These are phyloP conservation scores for Crossocerus cetratus DNA, from an alignment of 2,888 invertebrate species.

Conservation along the genomic window DNA sequence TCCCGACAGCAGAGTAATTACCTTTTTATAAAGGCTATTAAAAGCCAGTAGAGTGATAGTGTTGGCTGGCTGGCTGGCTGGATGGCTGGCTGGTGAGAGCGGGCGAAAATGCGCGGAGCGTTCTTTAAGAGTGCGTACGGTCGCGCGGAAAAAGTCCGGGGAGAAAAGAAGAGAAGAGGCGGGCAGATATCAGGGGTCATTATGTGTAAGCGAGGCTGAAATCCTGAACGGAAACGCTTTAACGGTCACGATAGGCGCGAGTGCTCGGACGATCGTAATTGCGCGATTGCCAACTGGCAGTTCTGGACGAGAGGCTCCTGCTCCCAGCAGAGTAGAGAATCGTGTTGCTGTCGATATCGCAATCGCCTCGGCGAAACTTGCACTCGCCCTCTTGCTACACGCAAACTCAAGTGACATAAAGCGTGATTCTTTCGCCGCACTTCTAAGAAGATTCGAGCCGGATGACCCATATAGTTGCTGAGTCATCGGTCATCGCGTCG, in stretches of 20 bases:
- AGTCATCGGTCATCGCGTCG: conserved; percentile 25
- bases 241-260: conserved; percentile 37
- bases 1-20: neutral
- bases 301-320: conserved; percentile 11
- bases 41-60: neutral
- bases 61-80: too few species aligned
- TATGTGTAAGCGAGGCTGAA: conserved; percentile 14
- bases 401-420: conserved; percentile 17
- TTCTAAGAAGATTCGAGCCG: conserved; percentile 29
- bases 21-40: conserved; percentile 6
- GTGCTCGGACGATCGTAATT: conserved; percentile 40
- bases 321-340: conserved; percentile 53
- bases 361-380: conserved; percentile 37
- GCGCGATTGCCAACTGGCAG: conserved; percentile 32
- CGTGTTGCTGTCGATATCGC: conserved; percentile 61
- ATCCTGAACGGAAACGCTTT: conserved; percentile 42
- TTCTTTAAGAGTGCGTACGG: neutral
- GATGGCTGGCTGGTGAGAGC: neutral
- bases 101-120: neutral
- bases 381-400: conserved; percentile 10
- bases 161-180: neutral
- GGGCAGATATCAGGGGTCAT: conserved; percentile 32
- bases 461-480: conserved; percentile 16
- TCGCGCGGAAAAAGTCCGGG: neutral
- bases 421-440: neutral